Evolutionary conservation across 2,888 invertebrate genomes (phyloP), one percentile per base, ranked within the genome.

Genomic region (Tinea pellionella): DNA sequence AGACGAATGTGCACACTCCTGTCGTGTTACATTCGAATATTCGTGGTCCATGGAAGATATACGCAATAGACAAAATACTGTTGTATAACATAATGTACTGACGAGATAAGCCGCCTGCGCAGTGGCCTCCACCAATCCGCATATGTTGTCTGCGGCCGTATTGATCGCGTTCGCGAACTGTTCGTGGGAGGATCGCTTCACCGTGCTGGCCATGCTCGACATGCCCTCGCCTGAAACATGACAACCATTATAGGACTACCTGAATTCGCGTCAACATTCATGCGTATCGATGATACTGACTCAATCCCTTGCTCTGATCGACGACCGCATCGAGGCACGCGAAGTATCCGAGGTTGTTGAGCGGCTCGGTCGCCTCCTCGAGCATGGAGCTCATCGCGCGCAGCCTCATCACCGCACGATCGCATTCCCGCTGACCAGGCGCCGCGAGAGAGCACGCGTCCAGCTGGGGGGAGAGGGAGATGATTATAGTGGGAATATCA

Each of bases 361-460:
- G 90, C 0, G 98, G 96, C 75, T 98, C 96, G 58, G 91, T 91
- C 15, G 97, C 96, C 72, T 94, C 92, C 66, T 94, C 93, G 58
- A 99, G 88, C 63, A 97, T 87, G 1, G 94, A 93, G 16, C 93
- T 90, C 77, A 95, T 91, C 61, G 95, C 93, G 78, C 95, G 94
- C 62, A 99, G 97, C 75, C 95, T 95, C 64, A 98, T 89, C 60
- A 98, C 93, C 0, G 98, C 98, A 66, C 95, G 97, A 74, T 96
- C 97, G 80, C 99, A 99, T 74, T 99, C 98, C 76, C 95, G 96
- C 84, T 98, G 97, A 0, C 98, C 97, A 0, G 98, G 98, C 0
- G 96, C 96, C 0, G 96, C 95, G 37, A 93, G 93, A 0, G 96
- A 96, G 73, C 94, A 95, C 4, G 94, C 92, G 75, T 95, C 93